Conservation (phyloP, 2,888 invertebrate species). For the Caenorhabditis drosophilae region DNA sequence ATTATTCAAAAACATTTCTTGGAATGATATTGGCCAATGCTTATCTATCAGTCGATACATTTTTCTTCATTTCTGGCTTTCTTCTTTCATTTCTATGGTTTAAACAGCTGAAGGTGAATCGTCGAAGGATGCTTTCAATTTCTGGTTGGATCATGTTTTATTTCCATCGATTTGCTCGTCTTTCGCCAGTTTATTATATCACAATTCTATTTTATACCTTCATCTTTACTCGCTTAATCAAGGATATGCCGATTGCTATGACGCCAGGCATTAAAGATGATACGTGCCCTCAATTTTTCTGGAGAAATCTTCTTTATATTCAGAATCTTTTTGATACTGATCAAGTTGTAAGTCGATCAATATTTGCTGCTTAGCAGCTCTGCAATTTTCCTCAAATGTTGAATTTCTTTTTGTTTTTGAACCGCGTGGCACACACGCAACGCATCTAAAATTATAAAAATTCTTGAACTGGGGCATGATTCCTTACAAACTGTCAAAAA, state of each 20-base stretch:
- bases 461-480: no score
- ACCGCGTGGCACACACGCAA: no score
- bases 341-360: constrained; percentile 42
- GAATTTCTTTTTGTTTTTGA: no score
- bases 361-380: no score
- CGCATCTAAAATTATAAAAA: no score
- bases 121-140: constrained; percentile 22
- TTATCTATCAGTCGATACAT: constrained; percentile 44
- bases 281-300: constrained; percentile 43
- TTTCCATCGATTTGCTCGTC: constrained; percentile 48
- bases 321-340: constrained; percentile 43
- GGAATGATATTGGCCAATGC: constrained; percentile 34
- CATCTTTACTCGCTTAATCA: constrained; percentile 23
- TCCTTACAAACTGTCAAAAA: no score
- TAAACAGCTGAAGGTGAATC: constrained; percentile 12
- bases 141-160: constrained; percentile 55
- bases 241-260: constrained; percentile 32
- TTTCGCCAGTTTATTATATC: constrained; percentile 53
- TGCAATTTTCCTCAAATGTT: no score
- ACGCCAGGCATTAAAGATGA: constrained; percentile 29
- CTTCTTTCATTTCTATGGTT: constrained; percentile 40
- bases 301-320: constrained; percentile 56
- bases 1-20: constrained; percentile 27
- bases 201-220: constrained; percentile 53
- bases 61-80: constrained; percentile 44